Evolutionary conservation across 2,888 invertebrate species (phyloP).

Genomic region (Steinernema hermaphroditum): DNA sequence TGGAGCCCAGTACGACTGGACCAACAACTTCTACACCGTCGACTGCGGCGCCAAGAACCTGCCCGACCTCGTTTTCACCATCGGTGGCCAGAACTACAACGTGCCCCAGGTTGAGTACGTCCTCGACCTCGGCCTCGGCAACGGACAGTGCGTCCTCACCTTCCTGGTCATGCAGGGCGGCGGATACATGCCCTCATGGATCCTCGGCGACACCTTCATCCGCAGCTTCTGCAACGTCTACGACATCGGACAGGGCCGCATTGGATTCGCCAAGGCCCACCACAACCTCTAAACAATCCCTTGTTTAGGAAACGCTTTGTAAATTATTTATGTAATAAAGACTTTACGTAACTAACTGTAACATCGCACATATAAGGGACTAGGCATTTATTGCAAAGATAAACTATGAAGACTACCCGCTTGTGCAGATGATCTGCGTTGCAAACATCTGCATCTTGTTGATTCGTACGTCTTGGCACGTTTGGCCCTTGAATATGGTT

Average conservation of each 20-base stretch:
- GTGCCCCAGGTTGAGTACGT: not conserved
- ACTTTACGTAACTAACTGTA: too few species aligned
- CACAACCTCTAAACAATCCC: conserved; percentile 19
- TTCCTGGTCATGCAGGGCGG: conserved; percentile 33
- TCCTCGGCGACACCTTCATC: conserved; percentile 10
- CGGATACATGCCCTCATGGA: conserved; percentile 36
- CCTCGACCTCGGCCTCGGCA: conserved; percentile 2
- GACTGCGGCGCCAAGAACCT: not conserved
- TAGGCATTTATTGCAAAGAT: too few species aligned
- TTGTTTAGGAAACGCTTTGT: too few species aligned
- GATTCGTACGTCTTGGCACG: too few species aligned
- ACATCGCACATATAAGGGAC: too few species aligned
- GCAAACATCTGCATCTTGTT: too few species aligned
- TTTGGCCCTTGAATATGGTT: too few species aligned
- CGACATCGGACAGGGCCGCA: conserved; percentile 51
- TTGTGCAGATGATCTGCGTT: too few species aligned
- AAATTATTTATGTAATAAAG: too few species aligned
- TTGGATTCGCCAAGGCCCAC: conserved; percentile 50
- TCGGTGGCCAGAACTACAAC: not conserved
- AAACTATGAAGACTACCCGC: too few species aligned
- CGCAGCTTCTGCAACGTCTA: conserved; percentile 50
- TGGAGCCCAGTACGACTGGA: not conserved
- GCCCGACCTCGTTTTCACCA: not conserved
- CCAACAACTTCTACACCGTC: not conserved
- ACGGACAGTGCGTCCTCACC: conserved; percentile 11